These are phyloP conservation scores for Romanomermis culicivorax DNA, from an alignment of 2,888 invertebrate genomes.

Conservation along the genomic window DNA sequence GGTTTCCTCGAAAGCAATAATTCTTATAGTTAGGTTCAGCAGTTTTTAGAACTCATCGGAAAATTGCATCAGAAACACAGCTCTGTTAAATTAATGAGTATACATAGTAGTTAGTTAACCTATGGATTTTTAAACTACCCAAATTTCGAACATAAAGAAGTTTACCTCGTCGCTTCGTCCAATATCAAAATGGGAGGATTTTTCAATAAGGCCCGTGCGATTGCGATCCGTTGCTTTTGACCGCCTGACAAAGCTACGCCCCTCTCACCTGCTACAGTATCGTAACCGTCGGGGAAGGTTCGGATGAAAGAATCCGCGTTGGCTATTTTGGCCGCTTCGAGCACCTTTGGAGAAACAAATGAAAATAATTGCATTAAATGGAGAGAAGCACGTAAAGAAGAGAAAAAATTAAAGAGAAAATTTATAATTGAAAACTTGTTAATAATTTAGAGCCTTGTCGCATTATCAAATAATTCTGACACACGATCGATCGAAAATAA, in stretches of 20 bases:
- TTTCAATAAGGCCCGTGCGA: slow-evolving; percentile 70
- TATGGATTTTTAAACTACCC: no score
- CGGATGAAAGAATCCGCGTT: slow-evolving; percentile 76
- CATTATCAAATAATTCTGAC: no score
- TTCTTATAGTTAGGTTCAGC: no score
- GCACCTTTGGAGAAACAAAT: slow-evolving; percentile 29
- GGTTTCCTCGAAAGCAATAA: no score
- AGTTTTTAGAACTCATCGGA: no score
- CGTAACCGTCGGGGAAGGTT: slow-evolving; percentile 56
- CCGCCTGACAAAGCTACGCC: slow-evolving; percentile 79
- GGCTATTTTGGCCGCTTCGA: slow-evolving; percentile 56
- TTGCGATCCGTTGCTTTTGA: slow-evolving; percentile 77
- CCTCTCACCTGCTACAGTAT: slow-evolving; percentile 46
- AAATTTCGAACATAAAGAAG: no score
- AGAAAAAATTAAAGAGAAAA: slow-evolving; percentile 6
- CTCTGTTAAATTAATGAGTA: no score
- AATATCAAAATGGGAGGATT: slow-evolving; percentile 52
- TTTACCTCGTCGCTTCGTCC: slow-evolving; percentile 83
- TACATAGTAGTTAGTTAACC: no score
- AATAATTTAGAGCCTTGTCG: no score
- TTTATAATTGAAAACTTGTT: no score
- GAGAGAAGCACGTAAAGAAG: background rate
- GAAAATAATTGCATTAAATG: slow-evolving; percentile 1
- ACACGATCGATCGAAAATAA: no score
- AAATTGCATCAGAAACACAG: no score